Percentiles rank a stretch among this genome's conserved stretches.
Conservation (phyloP, 2,888 invertebrate genomes). For the Diarsia brunnea region DNA sequence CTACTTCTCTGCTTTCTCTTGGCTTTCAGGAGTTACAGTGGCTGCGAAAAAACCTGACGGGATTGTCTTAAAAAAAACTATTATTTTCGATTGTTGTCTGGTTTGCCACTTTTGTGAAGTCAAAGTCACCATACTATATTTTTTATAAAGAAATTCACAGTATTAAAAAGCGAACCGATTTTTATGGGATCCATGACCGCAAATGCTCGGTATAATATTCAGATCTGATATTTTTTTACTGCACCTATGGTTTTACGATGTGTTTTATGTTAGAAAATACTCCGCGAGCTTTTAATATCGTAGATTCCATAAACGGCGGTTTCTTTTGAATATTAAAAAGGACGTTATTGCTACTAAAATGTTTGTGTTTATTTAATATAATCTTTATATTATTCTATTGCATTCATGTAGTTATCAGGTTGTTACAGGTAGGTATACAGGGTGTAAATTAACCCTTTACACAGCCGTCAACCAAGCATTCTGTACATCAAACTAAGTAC, state of each 20-base stretch:
- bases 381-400: neutral
- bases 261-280: slow-evolving; percentile 41
- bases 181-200: neutral
- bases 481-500: no score
- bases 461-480: no score
- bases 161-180: neutral
- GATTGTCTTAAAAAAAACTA: neutral
- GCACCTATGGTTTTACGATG: slow-evolving; percentile 40
- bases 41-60: neutral
- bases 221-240: slow-evolving; percentile 34
- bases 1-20: neutral
- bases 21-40: neutral
- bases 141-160: neutral
- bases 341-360: slow-evolving; percentile 29
- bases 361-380: no score
- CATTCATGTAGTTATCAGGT: no score
- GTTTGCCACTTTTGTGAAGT: neutral
- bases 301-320: slow-evolving; percentile 13
- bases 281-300: slow-evolving; percentile 32
- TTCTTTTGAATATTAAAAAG: slow-evolving; percentile 26
- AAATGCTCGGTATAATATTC: slow-evolving; percentile 14
- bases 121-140: neutral
- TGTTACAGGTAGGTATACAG: no score
- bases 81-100: neutral
- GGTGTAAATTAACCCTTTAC: no score